A percentile compares a stretch with the other conserved stretches of the same genome.
Conservation (phyloP, 2,113 vertebrate species). For the Semicossyphus pulcher region DNA sequence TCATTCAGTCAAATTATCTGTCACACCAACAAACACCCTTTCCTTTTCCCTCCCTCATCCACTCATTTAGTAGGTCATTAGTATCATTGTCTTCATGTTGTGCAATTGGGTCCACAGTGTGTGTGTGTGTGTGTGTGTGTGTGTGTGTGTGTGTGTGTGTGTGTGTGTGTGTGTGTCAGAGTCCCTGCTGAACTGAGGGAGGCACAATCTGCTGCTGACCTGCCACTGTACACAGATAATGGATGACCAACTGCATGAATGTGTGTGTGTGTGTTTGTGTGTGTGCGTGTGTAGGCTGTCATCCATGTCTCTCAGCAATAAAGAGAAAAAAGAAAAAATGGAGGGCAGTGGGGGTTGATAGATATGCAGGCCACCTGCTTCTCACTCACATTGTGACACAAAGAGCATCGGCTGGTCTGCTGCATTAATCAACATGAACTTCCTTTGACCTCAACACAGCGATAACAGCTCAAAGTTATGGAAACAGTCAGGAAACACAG, state of each 20-base stretch:
- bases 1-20: background rate
- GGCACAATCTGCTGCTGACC: constrained; percentile 75
- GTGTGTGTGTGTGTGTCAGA: constrained; percentile 41
- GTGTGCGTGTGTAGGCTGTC: constrained; percentile 23
- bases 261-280: constrained; percentile 9
- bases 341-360: constrained; percentile 54
- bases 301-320: constrained; percentile 66
- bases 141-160: constrained; percentile 8
- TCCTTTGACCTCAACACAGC: constrained; percentile 61
- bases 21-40: background rate
- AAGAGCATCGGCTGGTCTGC: constrained; percentile 59
- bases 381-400: constrained; percentile 73
- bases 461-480: constrained; percentile 51
- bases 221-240: constrained; percentile 76
- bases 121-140: constrained; percentile 6
- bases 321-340: constrained; percentile 34
- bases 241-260: constrained; percentile 47
- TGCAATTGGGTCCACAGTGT: background rate
- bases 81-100: background rate
- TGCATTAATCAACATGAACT: constrained; percentile 72
- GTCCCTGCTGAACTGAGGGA: constrained; percentile 72
- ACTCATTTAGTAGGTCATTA: background rate
- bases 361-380: constrained; percentile 70
- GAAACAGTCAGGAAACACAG: constrained; percentile 15
- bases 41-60: background rate